Percentiles rank a stretch among this genome's conserved stretches.
phyloP scores from a whole-genome alignment of 1,140 invertebrate species.

The Solen grandis region DNA sequence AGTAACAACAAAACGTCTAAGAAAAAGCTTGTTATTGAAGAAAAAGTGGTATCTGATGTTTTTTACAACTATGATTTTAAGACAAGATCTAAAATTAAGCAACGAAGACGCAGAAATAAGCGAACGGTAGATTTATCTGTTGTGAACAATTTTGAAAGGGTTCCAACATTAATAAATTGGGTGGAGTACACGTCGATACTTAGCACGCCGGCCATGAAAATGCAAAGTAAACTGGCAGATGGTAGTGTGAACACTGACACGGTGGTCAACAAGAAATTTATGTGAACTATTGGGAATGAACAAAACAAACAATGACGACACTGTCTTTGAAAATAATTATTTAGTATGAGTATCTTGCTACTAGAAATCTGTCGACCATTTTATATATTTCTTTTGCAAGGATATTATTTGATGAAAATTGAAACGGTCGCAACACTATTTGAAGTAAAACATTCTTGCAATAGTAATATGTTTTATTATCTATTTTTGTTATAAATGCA shows the following conservation, averaged over 20 bases:
- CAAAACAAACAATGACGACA: no score
- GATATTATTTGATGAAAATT: no score
- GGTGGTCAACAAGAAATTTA: slow-evolving; percentile 27
- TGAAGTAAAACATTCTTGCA: no score
- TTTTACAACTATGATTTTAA: slow-evolving; percentile 8
- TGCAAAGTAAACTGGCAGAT: slow-evolving; percentile 25
- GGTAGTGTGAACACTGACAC: slow-evolving; percentile 17
- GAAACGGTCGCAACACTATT: no score
- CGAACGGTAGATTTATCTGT: slow-evolving; percentile 1
- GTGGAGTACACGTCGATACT: slow-evolving; percentile 19
- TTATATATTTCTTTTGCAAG: no score
- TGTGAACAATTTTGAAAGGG: not conserved
- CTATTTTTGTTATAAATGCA: no score
- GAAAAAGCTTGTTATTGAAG: slow-evolving; percentile 10
- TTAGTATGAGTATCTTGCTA: no score
- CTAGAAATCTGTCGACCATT: no score
- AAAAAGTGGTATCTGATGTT: slow-evolving; percentile 14
- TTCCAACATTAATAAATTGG: slow-evolving; percentile 48
- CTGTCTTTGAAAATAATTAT: no score
- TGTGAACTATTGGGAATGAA: no score
- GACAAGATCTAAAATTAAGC: slow-evolving; percentile 5
- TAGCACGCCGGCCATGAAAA: slow-evolving; percentile 35
- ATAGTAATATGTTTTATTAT: no score
- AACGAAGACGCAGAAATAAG: not conserved
- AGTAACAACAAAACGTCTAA: not conserved